Percentiles rank a stretch among this genome's conserved stretches.
phyloP scores from a whole-genome alignment of 2,888 invertebrate species.

The Zhuqinia jingwanae region DNA sequence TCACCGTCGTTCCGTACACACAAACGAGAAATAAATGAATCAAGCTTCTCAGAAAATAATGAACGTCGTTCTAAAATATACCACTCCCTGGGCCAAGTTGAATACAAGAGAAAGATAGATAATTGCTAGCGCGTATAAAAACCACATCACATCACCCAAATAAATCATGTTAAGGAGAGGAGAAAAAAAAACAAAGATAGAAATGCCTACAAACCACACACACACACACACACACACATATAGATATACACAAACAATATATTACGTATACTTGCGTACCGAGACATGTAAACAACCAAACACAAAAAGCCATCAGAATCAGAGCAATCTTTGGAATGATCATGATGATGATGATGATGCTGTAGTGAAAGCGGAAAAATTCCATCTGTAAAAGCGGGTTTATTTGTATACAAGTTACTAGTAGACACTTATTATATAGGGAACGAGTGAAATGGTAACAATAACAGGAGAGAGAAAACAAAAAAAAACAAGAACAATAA shows the following conservation, averaged over 20 bases:
- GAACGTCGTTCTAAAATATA: too few relatives aligned
- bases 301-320: not conserved
- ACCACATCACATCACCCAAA: not conserved
- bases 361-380: not conserved
- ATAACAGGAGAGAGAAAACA: not conserved
- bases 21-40: not conserved
- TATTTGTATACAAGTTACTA: too few relatives aligned
- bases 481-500: slow-evolving; percentile 3
- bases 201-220: not conserved
- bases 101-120: not conserved
- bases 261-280: too few relatives aligned
- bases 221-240: not conserved
- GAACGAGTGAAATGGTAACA: not conserved
- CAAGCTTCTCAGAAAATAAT: not conserved
- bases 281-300: not conserved
- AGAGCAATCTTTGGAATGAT: not conserved
- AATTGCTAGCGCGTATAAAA: not conserved
- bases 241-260: too few relatives aligned
- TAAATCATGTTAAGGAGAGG: not conserved
- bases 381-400: not conserved
- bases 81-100: too few relatives aligned
- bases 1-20: not conserved
- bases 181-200: not conserved
- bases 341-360: not conserved
- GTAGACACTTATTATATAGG: not conserved